Percentiles rank a stretch among this genome's conserved stretches.
These are phyloP conservation scores for Apis florea DNA, from an alignment of 1,140 invertebrate genomes.

Conservation along the genomic window DNA sequence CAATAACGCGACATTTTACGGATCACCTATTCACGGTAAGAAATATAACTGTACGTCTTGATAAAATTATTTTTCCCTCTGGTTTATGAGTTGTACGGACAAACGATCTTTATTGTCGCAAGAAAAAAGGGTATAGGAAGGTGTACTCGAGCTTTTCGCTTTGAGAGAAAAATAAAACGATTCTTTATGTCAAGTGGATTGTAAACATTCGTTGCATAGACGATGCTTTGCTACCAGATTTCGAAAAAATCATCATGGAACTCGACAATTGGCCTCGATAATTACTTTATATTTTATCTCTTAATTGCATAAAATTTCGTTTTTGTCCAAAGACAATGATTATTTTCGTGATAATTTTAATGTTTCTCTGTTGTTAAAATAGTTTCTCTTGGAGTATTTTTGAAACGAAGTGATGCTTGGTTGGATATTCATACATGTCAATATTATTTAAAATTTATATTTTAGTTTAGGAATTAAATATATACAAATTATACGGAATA, in stretches of 20 bases:
- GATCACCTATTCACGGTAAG: background rate
- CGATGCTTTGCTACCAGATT: background rate
- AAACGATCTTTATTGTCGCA: background rate
- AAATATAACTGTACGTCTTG: background rate
- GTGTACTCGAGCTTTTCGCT: background rate
- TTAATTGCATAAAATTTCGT: no score
- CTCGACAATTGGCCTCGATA: background rate
- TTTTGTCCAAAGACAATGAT: no score
- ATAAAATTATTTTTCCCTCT: conserved; percentile 9
- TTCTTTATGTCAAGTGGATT: background rate
- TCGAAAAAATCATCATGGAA: background rate
- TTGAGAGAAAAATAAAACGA: background rate
- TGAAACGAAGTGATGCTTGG: no score
- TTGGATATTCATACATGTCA: no score
- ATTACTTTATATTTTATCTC: background rate
- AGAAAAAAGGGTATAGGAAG: background rate
- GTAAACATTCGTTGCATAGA: background rate
- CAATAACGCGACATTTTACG: conserved; percentile 18
- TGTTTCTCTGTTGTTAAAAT: no score
- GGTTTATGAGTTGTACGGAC: conserved; percentile 17
- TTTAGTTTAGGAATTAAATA: background rate
- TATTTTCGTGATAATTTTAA: no score
- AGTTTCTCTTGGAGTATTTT: no score
- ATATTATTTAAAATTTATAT: no score
- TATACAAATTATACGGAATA: background rate